phyloP scores from a whole-genome alignment of 2,113 vertebrate genomes.

The Halichoeres trimaculatus region DNA sequence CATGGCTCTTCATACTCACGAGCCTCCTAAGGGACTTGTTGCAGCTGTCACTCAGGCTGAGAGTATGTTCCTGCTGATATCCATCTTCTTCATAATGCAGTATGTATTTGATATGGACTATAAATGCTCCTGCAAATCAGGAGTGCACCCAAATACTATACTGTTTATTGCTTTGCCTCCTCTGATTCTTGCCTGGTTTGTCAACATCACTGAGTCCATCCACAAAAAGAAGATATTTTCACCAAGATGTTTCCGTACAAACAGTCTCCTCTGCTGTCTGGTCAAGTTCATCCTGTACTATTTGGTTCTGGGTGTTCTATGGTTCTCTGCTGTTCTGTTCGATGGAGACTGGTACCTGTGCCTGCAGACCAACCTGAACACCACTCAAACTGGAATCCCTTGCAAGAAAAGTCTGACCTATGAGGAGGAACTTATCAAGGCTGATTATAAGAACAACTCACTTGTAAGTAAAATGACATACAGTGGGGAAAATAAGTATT shows the following conservation, averaged over 20 bases:
- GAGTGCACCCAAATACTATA: accelerated
- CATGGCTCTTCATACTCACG: accelerated
- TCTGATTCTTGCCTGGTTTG: slow-evolving; percentile 7
- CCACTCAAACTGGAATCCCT: slow-evolving; percentile 3
- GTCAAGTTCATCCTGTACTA: accelerated
- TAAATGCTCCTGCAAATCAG: not conserved
- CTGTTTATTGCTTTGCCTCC: not conserved
- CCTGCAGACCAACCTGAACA: slow-evolving; percentile 26
- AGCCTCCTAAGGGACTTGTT: accelerated
- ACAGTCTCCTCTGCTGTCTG: accelerated
- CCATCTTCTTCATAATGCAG: slow-evolving; percentile 34
- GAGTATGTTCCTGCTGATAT: not conserved
- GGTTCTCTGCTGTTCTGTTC: slow-evolving; percentile 23
- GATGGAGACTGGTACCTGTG: slow-evolving; percentile 57
- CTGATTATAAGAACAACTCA: not conserved
- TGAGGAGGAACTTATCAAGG: not conserved
- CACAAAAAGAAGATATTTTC: not conserved
- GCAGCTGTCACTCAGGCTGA: accelerated
- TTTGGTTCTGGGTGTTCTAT: not conserved
- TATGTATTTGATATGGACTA: slow-evolving; percentile 48
- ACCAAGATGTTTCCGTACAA: accelerated
- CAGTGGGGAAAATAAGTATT: no score
- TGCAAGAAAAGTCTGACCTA: slow-evolving; percentile 21
- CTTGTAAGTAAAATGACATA: slow-evolving; percentile 27
- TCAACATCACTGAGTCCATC: slow-evolving; percentile 6